Evolutionary conservation across 2,113 vertebrate genomes (phyloP).

Genomic region (Neotragus pygmaeus): DNA sequence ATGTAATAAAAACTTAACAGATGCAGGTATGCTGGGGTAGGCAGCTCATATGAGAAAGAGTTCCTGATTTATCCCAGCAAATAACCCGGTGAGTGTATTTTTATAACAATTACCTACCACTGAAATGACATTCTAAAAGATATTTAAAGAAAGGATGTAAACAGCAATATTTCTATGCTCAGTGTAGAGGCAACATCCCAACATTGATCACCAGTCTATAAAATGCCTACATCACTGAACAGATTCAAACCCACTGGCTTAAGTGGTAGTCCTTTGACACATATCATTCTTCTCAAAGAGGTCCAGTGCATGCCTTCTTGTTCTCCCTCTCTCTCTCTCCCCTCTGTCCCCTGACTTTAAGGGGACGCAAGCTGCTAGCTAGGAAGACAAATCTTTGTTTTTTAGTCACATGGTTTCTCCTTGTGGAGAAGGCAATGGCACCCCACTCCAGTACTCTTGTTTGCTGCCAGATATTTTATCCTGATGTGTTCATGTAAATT

Average conservation of each 20-base stretch:
- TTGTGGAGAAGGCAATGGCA: too few species aligned
- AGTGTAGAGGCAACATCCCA: neutral
- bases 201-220: neutral
- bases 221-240: neutral
- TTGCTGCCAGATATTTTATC: constrained; percentile 5
- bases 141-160: neutral
- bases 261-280: neutral
- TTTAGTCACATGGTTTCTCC: neutral
- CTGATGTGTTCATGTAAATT: constrained; percentile 5
- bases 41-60: neutral
- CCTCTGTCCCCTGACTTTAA: neutral
- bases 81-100: neutral
- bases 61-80: neutral
- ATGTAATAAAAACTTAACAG: neutral
- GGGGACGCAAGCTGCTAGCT: neutral
- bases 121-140: constrained; percentile 9
- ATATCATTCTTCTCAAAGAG: neutral
- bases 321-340: neutral
- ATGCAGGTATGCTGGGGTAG: neutral
- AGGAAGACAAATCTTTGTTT: neutral
- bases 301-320: neutral
- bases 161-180: neutral
- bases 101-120: neutral
- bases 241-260: neutral
- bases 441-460: too few species aligned